Evolutionary conservation across 2,113 vertebrate genomes (phyloP).

Genomic region (Esox niger): DNA sequence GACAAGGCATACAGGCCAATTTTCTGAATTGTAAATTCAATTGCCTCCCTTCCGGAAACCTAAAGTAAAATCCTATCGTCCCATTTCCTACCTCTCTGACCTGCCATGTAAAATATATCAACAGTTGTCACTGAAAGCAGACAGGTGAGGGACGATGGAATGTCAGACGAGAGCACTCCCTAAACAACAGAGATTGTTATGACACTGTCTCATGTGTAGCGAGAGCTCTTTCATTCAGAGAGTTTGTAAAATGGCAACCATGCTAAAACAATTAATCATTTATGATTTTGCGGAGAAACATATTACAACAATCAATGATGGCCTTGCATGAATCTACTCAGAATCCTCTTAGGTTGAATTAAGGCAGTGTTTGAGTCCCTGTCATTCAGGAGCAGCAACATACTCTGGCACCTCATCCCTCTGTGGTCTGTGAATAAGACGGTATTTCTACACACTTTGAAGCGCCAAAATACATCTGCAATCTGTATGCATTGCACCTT

Average conservation of each 20-base stretch:
- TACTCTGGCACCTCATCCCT: too few relatives aligned
- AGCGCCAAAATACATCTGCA: too few relatives aligned
- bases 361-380: neutral
- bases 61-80: conserved; percentile 47
- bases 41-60: conserved; percentile 46
- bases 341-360: too few relatives aligned
- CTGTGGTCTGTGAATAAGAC: neutral
- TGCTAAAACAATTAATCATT: neutral
- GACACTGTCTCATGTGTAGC: neutral
- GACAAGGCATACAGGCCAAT: conserved; percentile 57
- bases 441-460: neutral
- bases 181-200: conserved; percentile 27
- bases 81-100: conserved; percentile 55
- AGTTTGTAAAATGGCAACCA: neutral
- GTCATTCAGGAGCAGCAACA: neutral
- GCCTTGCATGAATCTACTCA: neutral
- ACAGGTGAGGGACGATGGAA: conserved; percentile 41
- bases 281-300: neutral
- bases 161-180: conserved; percentile 31
- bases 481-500: too few relatives aligned
- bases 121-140: conserved; percentile 52
- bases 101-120: conserved; percentile 59
- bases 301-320: neutral
- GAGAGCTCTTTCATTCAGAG: neutral
- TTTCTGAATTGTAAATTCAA: conserved; percentile 58